phyloP scores from a whole-genome alignment of 2,797 vertebrate genomes.

The Huso huso region DNA sequence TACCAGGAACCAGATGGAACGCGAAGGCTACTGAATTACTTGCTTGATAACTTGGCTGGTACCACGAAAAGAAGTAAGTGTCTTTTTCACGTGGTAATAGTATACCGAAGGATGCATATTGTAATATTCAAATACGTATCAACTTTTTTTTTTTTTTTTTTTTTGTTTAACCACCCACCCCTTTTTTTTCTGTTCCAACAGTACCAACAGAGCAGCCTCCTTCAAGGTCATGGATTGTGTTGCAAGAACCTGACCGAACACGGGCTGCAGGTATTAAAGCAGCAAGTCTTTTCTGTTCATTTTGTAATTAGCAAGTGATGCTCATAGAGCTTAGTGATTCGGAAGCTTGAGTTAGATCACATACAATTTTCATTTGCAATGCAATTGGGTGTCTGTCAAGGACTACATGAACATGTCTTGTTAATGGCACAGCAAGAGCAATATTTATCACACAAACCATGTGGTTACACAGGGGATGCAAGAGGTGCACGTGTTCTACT shows the following conservation, averaged over 20 bases:
- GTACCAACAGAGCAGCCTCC: constrained; percentile 84
- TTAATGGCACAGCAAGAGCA: too few species aligned
- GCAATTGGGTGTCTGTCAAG: too few species aligned
- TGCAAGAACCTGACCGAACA: constrained; percentile 86
- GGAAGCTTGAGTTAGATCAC: too few species aligned
- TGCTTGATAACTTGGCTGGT: constrained; percentile 98
- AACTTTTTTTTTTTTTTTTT: too few species aligned
- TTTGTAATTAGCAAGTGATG: too few species aligned
- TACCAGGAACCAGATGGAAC: constrained; percentile 97
- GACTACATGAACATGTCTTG: too few species aligned
- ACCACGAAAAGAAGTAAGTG: constrained; percentile 94
- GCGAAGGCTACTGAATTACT: constrained; percentile 91
- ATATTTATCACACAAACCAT: too few species aligned
- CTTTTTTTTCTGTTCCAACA: constrained; percentile 63
- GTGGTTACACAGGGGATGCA: too few species aligned
- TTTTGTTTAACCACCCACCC: constrained; percentile 20
- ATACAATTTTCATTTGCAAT: too few species aligned
- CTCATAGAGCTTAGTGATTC: too few species aligned
- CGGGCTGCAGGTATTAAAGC: constrained; percentile 71
- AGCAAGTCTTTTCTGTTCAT: background rate
- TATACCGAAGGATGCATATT: constrained; percentile 7
- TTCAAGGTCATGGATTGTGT: constrained; percentile 89
- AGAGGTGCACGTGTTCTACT: too few species aligned
- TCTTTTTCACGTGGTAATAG: background rate
- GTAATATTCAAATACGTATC: background rate